Percentiles rank a stretch among this genome's conserved stretches.
Evolutionary conservation across 2,113 vertebrate genomes (phyloP).

Genomic region (Patagioenas fasciata): DNA sequence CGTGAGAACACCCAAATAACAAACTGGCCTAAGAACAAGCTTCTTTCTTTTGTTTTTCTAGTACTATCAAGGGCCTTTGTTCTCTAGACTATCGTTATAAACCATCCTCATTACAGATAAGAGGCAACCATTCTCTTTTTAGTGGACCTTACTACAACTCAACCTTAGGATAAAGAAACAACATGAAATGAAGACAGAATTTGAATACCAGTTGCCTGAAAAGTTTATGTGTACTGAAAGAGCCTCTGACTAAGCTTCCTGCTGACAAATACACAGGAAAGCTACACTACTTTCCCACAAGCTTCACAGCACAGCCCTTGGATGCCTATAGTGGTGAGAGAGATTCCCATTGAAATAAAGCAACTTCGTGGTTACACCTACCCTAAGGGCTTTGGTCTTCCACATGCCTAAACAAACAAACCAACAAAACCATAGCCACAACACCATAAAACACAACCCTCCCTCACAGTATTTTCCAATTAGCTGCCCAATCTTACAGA

Average conservation of each 20-base stretch:
- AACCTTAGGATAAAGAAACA: neutral
- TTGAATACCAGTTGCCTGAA: neutral
- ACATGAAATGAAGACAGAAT: neutral
- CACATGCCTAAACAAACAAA: neutral
- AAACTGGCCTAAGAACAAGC: neutral
- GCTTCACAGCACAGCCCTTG: neutral
- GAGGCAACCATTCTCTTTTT: neutral
- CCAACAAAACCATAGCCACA: too few species aligned
- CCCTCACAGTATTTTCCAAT: fast-evolving
- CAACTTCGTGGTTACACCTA: neutral
- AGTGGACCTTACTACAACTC: neutral
- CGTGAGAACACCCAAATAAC: neutral
- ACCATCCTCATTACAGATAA: neutral
- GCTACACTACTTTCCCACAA: neutral
- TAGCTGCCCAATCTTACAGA: neutral
- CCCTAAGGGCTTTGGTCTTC: neutral
- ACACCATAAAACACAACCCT: neutral
- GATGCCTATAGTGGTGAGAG: fast-evolving
- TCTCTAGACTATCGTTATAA: neutral
- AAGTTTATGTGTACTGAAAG: neutral
- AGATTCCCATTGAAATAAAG: neutral
- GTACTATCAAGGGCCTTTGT: neutral
- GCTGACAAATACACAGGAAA: neutral
- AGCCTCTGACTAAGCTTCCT: neutral
- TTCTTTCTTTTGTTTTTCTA: neutral